Base-by-base conservation (phyloP, 2,113 vertebrate genomes). In the Merops nubicus region DNA sequence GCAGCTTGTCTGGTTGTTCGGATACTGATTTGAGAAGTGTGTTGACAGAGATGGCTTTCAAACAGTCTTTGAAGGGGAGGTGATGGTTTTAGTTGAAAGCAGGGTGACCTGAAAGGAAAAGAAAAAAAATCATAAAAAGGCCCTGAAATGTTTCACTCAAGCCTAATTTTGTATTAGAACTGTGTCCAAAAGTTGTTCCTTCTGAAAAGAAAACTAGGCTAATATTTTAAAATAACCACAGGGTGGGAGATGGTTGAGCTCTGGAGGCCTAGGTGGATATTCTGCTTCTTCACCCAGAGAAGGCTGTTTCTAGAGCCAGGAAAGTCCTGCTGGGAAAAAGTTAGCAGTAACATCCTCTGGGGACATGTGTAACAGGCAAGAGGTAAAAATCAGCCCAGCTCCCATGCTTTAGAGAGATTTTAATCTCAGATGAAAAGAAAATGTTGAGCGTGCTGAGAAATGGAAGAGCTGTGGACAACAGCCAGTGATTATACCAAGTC, bases 21-120 rank as follows among this genome's bases (percentile, higher is more conserved):
- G 77, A 91, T 93, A 80, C 89, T 87, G 91, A 78, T 94, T 97
- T 76, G 83, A 95, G 93, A 94, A 93, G 67, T 47, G 68, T 95
- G 91, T 82, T 96, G 96, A 96, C 93, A 96, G 94, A 93, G 67
- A 28, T 63, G 88, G 33, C 26, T 95, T 95, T 96, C 96, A 93
- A 89, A 91, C 45, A 88, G 83, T 57, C 85, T 97, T 93, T 96
- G 97, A 95, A 94, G 83, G 80, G 81, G 70, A 92, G 63, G 67
- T 84, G 72, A 92, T 40, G 56, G 57, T 63, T 95, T 59, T 75
- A 84, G 56, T 69, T 92, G 64, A 79, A 94, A 91, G 20, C 59
- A 85, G 50, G 40, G 25, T 93, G 75, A 89, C 40, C 50, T 57
- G 19, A 74, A 57, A 16, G n/a, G 22, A 74, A 54, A 91, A 45